A percentile compares a stretch with the other conserved stretches of the same genome.
Evolutionary conservation across 2,113 vertebrate genomes (phyloP).

Genomic region (Cheilinus undulatus): DNA sequence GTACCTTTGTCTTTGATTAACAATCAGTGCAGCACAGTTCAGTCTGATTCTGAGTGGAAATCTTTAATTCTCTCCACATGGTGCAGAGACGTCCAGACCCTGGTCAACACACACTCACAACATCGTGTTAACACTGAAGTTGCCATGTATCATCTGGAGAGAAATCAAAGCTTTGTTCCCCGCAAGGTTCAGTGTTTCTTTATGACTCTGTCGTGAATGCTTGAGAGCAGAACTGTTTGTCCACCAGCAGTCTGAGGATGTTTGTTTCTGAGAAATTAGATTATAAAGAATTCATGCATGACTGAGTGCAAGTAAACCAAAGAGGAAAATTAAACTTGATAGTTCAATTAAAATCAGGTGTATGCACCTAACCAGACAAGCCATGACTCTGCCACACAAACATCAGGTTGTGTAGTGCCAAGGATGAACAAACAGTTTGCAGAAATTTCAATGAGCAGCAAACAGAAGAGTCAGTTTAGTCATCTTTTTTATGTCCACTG

Average conservation of each 20-base stretch:
- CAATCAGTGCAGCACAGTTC: slow-evolving; percentile 35
- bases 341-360: slow-evolving; percentile 39
- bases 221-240: slow-evolving; percentile 53
- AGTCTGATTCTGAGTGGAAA: slow-evolving; percentile 57
- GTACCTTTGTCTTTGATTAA: slow-evolving; percentile 58
- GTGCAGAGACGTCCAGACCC: slow-evolving; percentile 40
- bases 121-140: slow-evolving; percentile 63
- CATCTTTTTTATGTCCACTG: no score
- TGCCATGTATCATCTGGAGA: slow-evolving; percentile 54
- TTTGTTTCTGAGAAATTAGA: slow-evolving; percentile 20
- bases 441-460: background rate
- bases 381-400: no score
- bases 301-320: slow-evolving; percentile 51
- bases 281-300: slow-evolving; percentile 37
- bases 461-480: no score
- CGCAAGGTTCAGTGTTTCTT: slow-evolving; percentile 29
- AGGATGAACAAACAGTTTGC: background rate
- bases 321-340: background rate
- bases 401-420: no score
- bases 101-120: slow-evolving; percentile 65
- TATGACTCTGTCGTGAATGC: slow-evolving; percentile 27
- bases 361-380: background rate
- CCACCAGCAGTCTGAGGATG: slow-evolving; percentile 44
- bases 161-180: slow-evolving; percentile 11
- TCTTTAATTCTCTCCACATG: slow-evolving; percentile 60